Evolutionary conservation across 1,140 invertebrate species (phyloP).

Genomic region (Drosophila serrata): DNA sequence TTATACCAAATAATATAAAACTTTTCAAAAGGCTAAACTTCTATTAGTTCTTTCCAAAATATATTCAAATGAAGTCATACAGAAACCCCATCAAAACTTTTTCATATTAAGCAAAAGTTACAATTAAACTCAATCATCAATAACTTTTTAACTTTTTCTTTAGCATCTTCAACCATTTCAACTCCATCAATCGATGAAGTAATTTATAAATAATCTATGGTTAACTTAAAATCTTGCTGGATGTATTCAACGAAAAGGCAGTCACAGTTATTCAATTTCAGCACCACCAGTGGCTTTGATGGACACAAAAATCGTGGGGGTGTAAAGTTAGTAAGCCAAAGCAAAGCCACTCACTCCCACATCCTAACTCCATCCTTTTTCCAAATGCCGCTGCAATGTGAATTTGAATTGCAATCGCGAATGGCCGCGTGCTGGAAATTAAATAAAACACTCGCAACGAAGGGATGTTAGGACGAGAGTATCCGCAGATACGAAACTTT

Average conservation of each 20-base stretch:
- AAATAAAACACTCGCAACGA: slow-evolving; percentile 63
- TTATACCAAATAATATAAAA: too few species aligned
- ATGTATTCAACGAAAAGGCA: slow-evolving; percentile 1
- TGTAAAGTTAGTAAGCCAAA: slow-evolving; percentile 33
- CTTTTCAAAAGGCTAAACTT: too few species aligned
- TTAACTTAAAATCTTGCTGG: slow-evolving; percentile 12
- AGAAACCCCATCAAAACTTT: neutral
- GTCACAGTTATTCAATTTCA: slow-evolving; percentile 32
- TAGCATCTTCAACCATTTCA: neutral
- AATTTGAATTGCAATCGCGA: slow-evolving; percentile 69
- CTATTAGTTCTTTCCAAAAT: too few species aligned
- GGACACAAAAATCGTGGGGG: slow-evolving; percentile 19
- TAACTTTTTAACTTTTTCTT: too few species aligned
- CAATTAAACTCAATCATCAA: neutral
- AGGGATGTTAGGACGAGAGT: slow-evolving; percentile 42
- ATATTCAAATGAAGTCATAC: neutral
- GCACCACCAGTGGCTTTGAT: slow-evolving; percentile 38
- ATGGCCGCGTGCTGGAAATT: slow-evolving; percentile 61
- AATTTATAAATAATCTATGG: slow-evolving; percentile 24
- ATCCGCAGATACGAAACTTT: slow-evolving; percentile 63
- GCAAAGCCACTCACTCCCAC: slow-evolving; percentile 5
- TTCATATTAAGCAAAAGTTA: neutral
- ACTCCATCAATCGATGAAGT: slow-evolving; percentile 21
- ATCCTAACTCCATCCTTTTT: neutral
- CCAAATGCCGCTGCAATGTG: slow-evolving; percentile 33